Percentiles rank a stretch among this genome's conserved stretches.
Conservation (phyloP, 2,797 vertebrate species). For the Ambastaia sidthimunki region DNA sequence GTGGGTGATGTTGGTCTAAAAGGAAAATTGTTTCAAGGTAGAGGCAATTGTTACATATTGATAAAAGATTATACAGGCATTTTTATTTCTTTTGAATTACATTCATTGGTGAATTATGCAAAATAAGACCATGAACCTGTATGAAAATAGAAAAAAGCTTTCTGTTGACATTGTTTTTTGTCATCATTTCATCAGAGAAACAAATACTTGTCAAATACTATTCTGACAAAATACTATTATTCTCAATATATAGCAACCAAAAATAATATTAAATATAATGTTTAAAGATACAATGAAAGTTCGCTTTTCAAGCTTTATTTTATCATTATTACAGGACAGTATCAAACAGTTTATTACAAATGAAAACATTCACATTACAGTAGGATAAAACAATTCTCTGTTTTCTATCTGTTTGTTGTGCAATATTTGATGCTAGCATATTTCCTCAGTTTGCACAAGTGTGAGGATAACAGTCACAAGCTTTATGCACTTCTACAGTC, state of each 20-base stretch:
- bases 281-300: no score
- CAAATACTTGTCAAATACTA: no score
- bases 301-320: constrained; percentile 64
- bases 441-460: constrained; percentile 38
- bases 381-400: constrained; percentile 62
- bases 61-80: no score
- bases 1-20: no score
- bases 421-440: constrained; percentile 45
- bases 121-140: not conserved
- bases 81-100: not conserved
- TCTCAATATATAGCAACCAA: no score
- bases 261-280: no score
- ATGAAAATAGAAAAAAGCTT: not conserved
- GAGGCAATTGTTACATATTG: no score
- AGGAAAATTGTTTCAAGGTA: no score
- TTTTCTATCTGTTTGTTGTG: constrained; percentile 47
- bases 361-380: constrained; percentile 59
- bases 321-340: constrained; percentile 65
- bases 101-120: not conserved
- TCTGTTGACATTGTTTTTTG: no score
- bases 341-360: constrained; percentile 74
- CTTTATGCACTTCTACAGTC: constrained; percentile 45
- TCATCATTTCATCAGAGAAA: not conserved
- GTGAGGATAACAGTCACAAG: constrained; percentile 49
- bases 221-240: no score